Conservation (phyloP, 2,797 vertebrate genomes). For the Epinephelus malabaricus region DNA sequence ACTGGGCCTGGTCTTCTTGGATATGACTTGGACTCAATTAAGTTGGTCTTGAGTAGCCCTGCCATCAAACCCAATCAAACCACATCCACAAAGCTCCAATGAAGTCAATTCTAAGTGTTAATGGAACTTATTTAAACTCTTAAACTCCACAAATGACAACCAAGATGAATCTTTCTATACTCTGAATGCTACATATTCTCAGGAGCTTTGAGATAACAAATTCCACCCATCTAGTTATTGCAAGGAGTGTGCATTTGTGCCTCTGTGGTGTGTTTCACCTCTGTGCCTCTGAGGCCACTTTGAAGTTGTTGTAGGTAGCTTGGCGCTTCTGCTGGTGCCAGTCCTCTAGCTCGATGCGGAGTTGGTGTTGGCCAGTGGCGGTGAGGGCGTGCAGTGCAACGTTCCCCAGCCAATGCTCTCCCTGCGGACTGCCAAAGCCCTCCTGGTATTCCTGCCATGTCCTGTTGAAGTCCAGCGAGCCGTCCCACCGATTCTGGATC, state of each 20-base stretch:
- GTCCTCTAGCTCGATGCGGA: constrained; percentile 87
- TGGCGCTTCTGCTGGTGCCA: constrained; percentile 88
- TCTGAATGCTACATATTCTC: not conserved
- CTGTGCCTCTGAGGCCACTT: constrained; percentile 86
- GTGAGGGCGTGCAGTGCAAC: constrained; percentile 83
- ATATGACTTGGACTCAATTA: no score
- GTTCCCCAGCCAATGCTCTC: constrained; percentile 89
- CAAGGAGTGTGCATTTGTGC: constrained; percentile 9
- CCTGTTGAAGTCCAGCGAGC: constrained; percentile 87
- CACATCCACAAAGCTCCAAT: no score
- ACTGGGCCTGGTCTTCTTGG: no score
- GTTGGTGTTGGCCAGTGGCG: constrained; percentile 80
- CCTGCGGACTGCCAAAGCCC: constrained; percentile 86
- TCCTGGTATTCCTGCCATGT: constrained; percentile 89
- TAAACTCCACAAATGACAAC: no score
- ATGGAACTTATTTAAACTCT: no score
- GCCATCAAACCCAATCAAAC: no score
- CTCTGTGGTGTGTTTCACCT: constrained; percentile 70
- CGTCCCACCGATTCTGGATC: constrained; percentile 86
- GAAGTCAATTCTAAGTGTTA: no score
- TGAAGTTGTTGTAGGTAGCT: constrained; percentile 87
- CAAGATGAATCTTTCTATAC: not conserved
- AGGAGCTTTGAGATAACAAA: not conserved
- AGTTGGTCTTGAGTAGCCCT: no score
- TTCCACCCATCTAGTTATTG: not conserved